A percentile compares a stretch with the other conserved stretches of the same genome.
Evolutionary conservation across 1,140 invertebrate species (phyloP).

Genomic region (Trialeurodes vaporariorum): DNA sequence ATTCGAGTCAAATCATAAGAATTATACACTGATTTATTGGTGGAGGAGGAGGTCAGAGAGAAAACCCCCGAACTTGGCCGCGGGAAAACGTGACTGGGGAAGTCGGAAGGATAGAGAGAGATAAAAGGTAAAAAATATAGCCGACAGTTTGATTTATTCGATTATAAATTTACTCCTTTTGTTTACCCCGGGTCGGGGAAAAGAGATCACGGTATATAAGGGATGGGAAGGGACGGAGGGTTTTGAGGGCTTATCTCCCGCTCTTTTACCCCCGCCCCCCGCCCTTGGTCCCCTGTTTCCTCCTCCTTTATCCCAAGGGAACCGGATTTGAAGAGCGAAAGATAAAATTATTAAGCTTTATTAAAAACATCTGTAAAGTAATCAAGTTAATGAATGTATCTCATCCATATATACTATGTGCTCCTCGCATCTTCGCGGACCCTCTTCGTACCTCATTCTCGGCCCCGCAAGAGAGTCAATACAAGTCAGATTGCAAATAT

Average conservation of each 20-base stretch:
- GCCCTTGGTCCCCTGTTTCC: not conserved
- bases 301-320: too few relatives aligned
- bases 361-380: not conserved
- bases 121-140: not conserved
- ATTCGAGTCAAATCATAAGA: not conserved
- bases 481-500: too few relatives aligned
- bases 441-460: too few relatives aligned
- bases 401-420: too few relatives aligned
- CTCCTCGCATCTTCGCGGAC: too few relatives aligned
- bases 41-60: not conserved
- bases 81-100: not conserved
- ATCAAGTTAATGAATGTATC: not conserved
- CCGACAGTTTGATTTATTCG: not conserved
- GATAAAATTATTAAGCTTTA: not conserved
- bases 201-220: not conserved
- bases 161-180: conserved; percentile 1
- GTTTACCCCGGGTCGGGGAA: not conserved
- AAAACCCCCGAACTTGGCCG: too few relatives aligned
- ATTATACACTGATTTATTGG: not conserved
- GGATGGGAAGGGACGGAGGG: not conserved
- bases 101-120: not conserved
- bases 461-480: too few relatives aligned
- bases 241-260: not conserved
- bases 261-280: too few relatives aligned
- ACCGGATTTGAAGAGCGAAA: not conserved